These are phyloP conservation scores for Andrena camellia DNA, from an alignment of 2,888 invertebrate genomes.

Conservation along the genomic window DNA sequence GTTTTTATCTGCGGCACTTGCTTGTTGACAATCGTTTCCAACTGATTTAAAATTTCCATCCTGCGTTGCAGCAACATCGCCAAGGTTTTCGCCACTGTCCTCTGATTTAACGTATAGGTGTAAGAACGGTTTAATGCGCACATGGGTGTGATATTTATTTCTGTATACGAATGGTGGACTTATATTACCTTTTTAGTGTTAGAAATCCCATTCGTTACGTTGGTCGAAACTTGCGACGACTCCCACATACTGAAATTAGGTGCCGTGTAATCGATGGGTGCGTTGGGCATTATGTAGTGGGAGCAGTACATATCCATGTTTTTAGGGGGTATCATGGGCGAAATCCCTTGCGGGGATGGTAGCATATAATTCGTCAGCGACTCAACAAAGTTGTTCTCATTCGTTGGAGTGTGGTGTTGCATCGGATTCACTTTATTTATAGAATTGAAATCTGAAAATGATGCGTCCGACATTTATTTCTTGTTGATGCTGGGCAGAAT, in stretches of 20 bases:
- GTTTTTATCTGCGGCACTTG: conserved; percentile 79
- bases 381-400: conserved; percentile 80
- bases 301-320: conserved; percentile 80
- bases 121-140: neutral
- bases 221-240: conserved; percentile 75
- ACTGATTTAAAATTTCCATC: conserved; percentile 88
- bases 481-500: neutral
- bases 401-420: conserved; percentile 76
- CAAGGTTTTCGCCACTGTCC: conserved; percentile 86
- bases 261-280: conserved; percentile 78
- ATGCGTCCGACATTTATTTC: neutral
- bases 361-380: conserved; percentile 80
- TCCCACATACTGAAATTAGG: conserved; percentile 82
- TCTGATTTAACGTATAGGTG: conserved; percentile 74
- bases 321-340: conserved; percentile 78
- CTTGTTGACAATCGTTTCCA: conserved; percentile 87
- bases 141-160: neutral
- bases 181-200: conserved; percentile 76
- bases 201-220: conserved; percentile 77
- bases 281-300: conserved; percentile 81
- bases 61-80: conserved; percentile 88
- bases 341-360: conserved; percentile 77
- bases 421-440: conserved; percentile 73
- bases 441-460: conserved; percentile 76
- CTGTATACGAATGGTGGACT: neutral